Percentiles rank a stretch among this genome's conserved stretches.
These are phyloP conservation scores for Pocillopora grandis DNA, from an alignment of 92 coral and sea anemone genomes.

Conservation along the genomic window DNA sequence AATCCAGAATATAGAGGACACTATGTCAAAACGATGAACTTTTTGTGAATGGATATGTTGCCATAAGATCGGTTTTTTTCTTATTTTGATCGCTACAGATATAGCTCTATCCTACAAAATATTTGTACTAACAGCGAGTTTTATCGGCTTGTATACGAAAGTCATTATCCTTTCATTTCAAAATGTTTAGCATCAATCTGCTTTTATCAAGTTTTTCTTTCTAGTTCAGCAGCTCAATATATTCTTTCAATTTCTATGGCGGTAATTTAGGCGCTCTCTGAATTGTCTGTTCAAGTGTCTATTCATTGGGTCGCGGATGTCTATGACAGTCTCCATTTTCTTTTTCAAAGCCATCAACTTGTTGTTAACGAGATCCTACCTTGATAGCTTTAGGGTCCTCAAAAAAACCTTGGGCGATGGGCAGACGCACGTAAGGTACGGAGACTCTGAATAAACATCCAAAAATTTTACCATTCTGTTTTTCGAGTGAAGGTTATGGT, in stretches of 20 bases:
- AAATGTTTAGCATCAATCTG: slow-evolving; percentile 1
- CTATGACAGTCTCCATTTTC: neutral
- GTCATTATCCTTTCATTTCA: slow-evolving; percentile 1
- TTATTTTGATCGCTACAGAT: neutral
- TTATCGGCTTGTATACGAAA: neutral
- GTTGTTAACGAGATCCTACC: slow-evolving; percentile 23
- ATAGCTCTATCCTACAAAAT: neutral
- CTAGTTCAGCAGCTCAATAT: neutral
- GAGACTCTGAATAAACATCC: neutral
- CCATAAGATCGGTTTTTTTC: neutral
- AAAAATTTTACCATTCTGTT: neutral
- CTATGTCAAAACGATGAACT: too few relatives aligned
- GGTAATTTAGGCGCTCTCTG: neutral
- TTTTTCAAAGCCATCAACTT: neutral
- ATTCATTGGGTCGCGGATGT: slow-evolving; percentile 11
- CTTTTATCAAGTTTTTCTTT: slow-evolving; percentile 1
- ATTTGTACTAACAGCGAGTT: neutral
- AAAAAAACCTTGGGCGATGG: slow-evolving; percentile 12
- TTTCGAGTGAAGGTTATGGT: too few relatives aligned
- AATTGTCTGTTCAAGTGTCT: neutral
- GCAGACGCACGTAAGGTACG: neutral
- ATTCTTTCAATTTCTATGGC: slow-evolving; percentile 16
- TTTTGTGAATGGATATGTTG: too few relatives aligned
- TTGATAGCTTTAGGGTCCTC: neutral
- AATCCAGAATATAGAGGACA: too few relatives aligned